Evolutionary conservation across 2,797 vertebrate genomes (phyloP).

Genomic region (Sparus aurata): DNA sequence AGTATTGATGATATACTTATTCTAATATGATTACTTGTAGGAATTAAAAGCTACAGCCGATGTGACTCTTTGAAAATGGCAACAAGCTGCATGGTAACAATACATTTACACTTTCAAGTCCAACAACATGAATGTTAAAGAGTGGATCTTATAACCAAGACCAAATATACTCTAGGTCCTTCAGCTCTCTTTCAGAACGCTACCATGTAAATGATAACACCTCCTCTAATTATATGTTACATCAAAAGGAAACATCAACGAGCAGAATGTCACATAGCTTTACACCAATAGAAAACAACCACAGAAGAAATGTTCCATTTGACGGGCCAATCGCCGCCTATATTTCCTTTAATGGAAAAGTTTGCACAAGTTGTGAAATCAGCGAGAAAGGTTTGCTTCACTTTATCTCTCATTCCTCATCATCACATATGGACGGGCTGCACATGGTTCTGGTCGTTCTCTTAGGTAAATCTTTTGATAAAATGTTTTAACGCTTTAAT

Average conservation of each 20-base stretch:
- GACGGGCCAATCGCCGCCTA: constrained; percentile 10
- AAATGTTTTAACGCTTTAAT: fast-evolving
- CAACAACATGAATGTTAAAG: too few species aligned
- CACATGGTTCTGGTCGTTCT: constrained; percentile 13
- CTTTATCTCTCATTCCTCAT: not conserved
- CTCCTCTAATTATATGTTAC: not conserved
- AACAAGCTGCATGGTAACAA: too few species aligned
- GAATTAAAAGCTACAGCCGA: fast-evolving
- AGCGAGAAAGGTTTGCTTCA: not conserved
- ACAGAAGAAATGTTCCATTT: constrained; percentile 37
- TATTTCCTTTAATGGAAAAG: constrained; percentile 25
- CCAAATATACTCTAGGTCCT: not conserved
- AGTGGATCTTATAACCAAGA: too few species aligned
- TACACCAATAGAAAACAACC: constrained; percentile 10
- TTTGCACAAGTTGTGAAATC: not conserved
- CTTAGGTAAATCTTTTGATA: constrained; percentile 17
- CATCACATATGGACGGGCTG: constrained; percentile 24
- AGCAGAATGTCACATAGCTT: not conserved
- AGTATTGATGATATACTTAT: too few species aligned
- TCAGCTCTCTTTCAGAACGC: too few species aligned
- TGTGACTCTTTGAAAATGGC: too few species aligned
- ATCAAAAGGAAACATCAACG: not conserved
- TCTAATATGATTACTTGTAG: constrained; percentile 19
- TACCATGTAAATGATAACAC: not conserved
- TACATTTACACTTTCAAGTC: too few species aligned